Conservation (phyloP, 2,797 vertebrate genomes). For the Sebastes minor region DNA sequence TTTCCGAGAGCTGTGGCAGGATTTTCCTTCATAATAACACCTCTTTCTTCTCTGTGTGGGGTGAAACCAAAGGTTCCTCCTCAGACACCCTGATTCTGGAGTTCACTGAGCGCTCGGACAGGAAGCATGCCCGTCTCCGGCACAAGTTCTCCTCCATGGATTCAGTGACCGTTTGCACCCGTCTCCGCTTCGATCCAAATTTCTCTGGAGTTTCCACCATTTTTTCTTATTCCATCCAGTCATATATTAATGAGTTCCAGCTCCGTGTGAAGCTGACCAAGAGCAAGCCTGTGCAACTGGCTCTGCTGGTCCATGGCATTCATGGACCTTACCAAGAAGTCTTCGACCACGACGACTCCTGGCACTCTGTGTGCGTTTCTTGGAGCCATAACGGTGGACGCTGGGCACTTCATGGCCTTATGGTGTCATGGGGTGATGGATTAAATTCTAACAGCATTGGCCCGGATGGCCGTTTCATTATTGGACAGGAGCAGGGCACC, state of each 20-base stretch:
- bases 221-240: constrained; percentile 80
- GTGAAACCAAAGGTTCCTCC: constrained; percentile 55
- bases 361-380: constrained; percentile 79
- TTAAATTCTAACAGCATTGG: constrained; percentile 62
- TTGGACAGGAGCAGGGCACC: constrained; percentile 78
- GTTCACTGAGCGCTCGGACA: constrained; percentile 66
- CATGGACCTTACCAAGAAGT: constrained; percentile 64
- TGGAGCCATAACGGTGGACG: constrained; percentile 72
- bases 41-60: constrained; percentile 29
- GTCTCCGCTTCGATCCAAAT: constrained; percentile 65
- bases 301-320: constrained; percentile 74
- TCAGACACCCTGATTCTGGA: constrained; percentile 68
- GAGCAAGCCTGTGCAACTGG: constrained; percentile 70
- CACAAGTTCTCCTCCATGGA: constrained; percentile 76
- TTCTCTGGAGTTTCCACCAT: constrained; percentile 76
- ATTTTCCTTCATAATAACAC: constrained; percentile 15
- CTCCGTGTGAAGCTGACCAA: constrained; percentile 70
- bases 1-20: constrained; percentile 24
- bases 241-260: constrained; percentile 80
- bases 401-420: constrained; percentile 72
- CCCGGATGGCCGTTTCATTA: constrained; percentile 72
- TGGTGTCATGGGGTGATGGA: constrained; percentile 39
- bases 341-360: constrained; percentile 74
- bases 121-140: constrained; percentile 68
- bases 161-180: constrained; percentile 76